Conservation (phyloP, 1,140 invertebrate species). For the Papilio polytes region DNA sequence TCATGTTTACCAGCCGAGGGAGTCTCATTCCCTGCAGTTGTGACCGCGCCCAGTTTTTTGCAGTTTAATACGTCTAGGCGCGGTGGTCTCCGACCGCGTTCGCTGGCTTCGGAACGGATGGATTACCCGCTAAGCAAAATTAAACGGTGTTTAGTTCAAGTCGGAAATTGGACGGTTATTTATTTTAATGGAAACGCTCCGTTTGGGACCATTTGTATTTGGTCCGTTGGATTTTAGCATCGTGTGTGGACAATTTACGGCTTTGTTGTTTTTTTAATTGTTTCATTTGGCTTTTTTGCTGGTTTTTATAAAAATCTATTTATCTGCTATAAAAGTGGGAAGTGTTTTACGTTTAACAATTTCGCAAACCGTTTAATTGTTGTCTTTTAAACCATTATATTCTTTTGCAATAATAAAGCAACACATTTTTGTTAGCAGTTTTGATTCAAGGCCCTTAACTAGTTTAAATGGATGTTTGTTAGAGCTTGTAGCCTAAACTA, state of each 20-base stretch:
- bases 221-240: conserved; percentile 17
- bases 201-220: conserved; percentile 30
- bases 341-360: background rate
- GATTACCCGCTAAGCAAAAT: conserved; percentile 40
- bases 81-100: conserved; percentile 29
- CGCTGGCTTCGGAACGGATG: conserved; percentile 17
- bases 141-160: conserved; percentile 39
- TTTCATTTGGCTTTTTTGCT: conserved; percentile 1
- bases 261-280: conserved; percentile 23
- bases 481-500: too few species aligned
- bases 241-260: conserved; percentile 26
- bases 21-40: background rate
- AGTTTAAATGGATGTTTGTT: too few species aligned
- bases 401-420: background rate
- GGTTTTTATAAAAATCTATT: conserved; percentile 16
- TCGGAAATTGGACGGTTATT: conserved; percentile 33
- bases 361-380: background rate
- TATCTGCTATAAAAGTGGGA: background rate
- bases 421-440: background rate
- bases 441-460: too few species aligned
- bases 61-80: conserved; percentile 23
- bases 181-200: conserved; percentile 34
- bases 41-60: conserved; percentile 34
- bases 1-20: background rate
- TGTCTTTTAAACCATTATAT: background rate